phyloP scores from a whole-genome alignment of 2,888 invertebrate species.

The Epinotia bilunana region DNA sequence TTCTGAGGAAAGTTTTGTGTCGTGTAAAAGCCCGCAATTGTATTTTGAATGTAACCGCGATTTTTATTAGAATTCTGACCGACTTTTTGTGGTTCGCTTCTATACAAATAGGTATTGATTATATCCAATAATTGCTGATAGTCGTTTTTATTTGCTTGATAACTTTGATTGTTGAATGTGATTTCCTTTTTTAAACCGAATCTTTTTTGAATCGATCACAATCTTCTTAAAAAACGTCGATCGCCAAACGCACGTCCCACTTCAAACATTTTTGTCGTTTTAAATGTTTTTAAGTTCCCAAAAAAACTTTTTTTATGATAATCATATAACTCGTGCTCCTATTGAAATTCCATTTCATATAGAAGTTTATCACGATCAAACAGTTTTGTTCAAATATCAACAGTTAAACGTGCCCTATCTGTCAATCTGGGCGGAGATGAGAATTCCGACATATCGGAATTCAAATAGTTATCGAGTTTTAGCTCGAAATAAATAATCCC shows the following conservation, averaged over 20 bases:
- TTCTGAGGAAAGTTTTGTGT: background rate
- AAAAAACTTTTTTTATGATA: constrained; percentile 12
- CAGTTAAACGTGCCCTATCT: constrained; percentile 39
- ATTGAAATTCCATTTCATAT: constrained; percentile 24
- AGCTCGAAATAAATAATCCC: constrained; percentile 7
- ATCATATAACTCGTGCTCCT: constrained; percentile 29
- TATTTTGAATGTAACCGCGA: background rate
- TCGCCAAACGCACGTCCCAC: background rate
- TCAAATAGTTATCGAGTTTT: constrained; percentile 38
- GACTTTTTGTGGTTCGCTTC: background rate
- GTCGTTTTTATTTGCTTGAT: background rate
- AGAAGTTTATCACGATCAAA: constrained; percentile 41
- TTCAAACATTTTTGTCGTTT: constrained; percentile 9
- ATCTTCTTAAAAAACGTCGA: background rate
- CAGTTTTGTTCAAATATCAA: constrained; percentile 41
- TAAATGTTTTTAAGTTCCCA: background rate
- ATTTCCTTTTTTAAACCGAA: background rate
- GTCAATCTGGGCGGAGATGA: constrained; percentile 43
- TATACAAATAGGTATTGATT: constrained; percentile 1
- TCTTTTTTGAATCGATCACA: constrained; percentile 5
- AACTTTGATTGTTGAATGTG: background rate
- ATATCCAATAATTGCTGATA: background rate
- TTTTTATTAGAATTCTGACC: background rate
- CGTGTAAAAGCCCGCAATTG: background rate
- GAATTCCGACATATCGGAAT: constrained; percentile 38